phyloP scores from a whole-genome alignment of 2,113 vertebrate species.

The Petaurus breviceps region DNA sequence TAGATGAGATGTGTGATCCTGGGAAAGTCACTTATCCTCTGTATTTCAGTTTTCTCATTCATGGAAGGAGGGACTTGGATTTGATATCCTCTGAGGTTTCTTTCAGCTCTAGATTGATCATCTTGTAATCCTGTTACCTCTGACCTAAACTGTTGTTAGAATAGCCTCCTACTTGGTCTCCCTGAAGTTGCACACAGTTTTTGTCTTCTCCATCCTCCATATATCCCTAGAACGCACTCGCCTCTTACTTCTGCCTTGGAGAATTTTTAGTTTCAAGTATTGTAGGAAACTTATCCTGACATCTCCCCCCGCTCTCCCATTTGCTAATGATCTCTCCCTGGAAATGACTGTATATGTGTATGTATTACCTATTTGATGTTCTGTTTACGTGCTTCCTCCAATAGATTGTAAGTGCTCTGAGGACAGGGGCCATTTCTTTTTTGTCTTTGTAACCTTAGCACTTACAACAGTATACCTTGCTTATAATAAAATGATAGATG shows the following conservation, averaged over 20 bases:
- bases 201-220: neutral
- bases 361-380: neutral
- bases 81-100: neutral
- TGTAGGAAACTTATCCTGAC: neutral
- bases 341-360: neutral
- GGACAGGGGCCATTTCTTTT: neutral
- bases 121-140: neutral
- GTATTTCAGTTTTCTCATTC: neutral
- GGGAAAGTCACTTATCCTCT: neutral
- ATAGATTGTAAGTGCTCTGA: neutral
- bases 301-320: too few relatives aligned
- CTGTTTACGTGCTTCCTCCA: neutral
- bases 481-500: neutral
- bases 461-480: neutral
- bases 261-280: neutral
- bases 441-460: neutral
- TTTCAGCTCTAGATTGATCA: neutral
- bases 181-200: neutral
- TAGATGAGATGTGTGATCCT: neutral
- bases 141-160: neutral
- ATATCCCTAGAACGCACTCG: neutral
- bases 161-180: too few relatives aligned
- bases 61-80: neutral
- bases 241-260: neutral
- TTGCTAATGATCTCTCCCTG: neutral